Conservation (phyloP, 2,888 invertebrate genomes). For the Sminthurides aquaticus region DNA sequence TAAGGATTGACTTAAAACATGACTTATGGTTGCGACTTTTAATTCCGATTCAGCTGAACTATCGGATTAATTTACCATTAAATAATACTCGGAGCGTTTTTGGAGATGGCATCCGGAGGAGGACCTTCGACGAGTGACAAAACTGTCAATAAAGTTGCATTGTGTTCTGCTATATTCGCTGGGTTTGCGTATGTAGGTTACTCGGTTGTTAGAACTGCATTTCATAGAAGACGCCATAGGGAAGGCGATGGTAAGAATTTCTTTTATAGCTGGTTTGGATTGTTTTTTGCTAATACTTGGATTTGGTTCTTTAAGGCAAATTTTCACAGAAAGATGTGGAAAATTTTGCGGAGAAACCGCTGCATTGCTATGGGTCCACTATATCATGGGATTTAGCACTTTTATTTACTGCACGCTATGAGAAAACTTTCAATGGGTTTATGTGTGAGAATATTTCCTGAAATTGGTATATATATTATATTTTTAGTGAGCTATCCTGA, state of each 20-base stretch:
- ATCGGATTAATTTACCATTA: too few relatives aligned
- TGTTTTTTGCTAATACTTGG: not conserved
- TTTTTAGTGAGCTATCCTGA: conserved; percentile 44
- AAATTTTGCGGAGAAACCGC: too few relatives aligned
- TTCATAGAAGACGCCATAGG: conserved; percentile 46
- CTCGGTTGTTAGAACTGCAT: conserved; percentile 49
- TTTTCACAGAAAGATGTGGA: too few relatives aligned
- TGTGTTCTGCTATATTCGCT: conserved; percentile 51
- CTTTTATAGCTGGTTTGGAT: not conserved
- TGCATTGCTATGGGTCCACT: too few relatives aligned
- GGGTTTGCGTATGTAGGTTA: conserved; percentile 52
- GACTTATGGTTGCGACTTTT: too few relatives aligned
- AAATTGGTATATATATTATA: not conserved
- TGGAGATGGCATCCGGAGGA: conserved; percentile 41
- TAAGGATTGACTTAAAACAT: too few relatives aligned
- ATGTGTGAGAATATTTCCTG: not conserved
- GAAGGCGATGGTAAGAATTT: conserved; percentile 46
- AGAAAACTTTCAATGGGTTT: not conserved
- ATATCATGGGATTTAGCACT: too few relatives aligned
- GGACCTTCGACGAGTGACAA: conserved; percentile 45
- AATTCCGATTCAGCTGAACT: too few relatives aligned
- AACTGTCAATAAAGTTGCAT: conserved; percentile 50
- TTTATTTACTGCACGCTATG: too few relatives aligned
- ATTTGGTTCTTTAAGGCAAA: too few relatives aligned
- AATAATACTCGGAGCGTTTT: not conserved